Conservation (phyloP, 2,113 vertebrate species). For the Cyrtonyx montezumae region DNA sequence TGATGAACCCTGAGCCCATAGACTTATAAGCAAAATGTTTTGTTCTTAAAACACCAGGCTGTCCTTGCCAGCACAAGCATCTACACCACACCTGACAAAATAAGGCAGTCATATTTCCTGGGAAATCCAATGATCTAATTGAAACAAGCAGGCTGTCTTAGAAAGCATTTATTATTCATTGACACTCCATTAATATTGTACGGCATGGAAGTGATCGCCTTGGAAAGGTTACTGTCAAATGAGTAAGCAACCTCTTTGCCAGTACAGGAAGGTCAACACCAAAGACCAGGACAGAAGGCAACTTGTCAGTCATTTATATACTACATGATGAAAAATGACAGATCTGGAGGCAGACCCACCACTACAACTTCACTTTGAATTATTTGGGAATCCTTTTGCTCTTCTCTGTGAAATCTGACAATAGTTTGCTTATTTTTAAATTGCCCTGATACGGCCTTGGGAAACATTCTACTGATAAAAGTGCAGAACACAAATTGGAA, state of each 20-base stretch:
- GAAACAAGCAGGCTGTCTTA: conserved; percentile 35
- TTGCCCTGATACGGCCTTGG: conserved; percentile 9
- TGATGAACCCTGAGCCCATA: not conserved
- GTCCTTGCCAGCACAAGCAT: not conserved
- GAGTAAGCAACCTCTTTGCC: conserved; percentile 7
- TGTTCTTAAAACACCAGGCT: not conserved
- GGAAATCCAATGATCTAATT: not conserved
- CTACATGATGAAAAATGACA: conserved; percentile 29
- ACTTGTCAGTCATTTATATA: conserved; percentile 1
- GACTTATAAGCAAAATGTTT: not conserved
- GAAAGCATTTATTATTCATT: conserved; percentile 50
- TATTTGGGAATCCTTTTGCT: conserved; percentile 33
- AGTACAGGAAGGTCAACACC: conserved; percentile 52
- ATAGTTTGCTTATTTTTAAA: conserved; percentile 59
- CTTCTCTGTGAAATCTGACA: conserved; percentile 24
- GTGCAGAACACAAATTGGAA: conserved; percentile 48
- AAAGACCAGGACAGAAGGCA: conserved; percentile 12
- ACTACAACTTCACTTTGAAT: conserved; percentile 9
- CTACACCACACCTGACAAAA: not conserved
- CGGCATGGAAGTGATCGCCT: conserved; percentile 12
- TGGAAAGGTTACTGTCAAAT: conserved; percentile 42
- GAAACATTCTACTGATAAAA: conserved; percentile 55
- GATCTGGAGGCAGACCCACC: not conserved
- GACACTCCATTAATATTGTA: conserved; percentile 11
- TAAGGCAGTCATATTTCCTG: not conserved